Evolutionary conservation across 1,140 invertebrate genomes (phyloP).

Genomic region (Drosophila littoralis): DNA sequence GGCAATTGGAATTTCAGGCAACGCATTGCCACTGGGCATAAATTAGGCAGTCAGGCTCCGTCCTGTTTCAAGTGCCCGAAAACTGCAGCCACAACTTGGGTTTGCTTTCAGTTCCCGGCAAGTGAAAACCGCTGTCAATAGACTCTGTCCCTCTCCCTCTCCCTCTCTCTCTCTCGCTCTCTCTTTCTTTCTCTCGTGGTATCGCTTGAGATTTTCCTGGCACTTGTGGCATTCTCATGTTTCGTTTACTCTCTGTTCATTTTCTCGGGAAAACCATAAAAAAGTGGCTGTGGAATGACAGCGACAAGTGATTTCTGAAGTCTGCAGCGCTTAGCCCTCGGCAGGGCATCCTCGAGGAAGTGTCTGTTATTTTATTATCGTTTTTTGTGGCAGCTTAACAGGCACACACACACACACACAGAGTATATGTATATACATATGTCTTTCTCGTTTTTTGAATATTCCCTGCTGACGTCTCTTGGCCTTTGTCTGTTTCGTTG

Average conservation of each 20-base stretch:
- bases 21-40: slow-evolving; percentile 34
- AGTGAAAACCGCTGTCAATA: slow-evolving; percentile 31
- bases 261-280: slow-evolving; percentile 64
- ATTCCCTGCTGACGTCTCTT: background rate
- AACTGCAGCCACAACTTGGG: slow-evolving; percentile 30
- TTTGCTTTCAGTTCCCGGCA: slow-evolving; percentile 39
- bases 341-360: slow-evolving; percentile 33
- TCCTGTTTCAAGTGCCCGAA: slow-evolving; percentile 56
- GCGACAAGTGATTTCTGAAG: slow-evolving; percentile 64
- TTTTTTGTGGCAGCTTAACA: slow-evolving; percentile 22
- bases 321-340: background rate
- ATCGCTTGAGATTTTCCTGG: slow-evolving; percentile 51
- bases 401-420: slow-evolving; percentile 19
- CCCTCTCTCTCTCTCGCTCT: background rate
- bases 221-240: slow-evolving; percentile 58
- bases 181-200: background rate
- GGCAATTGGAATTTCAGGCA: slow-evolving; percentile 13
- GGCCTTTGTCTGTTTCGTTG: slow-evolving; percentile 43
- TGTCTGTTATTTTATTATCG: slow-evolving; percentile 35
- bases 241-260: slow-evolving; percentile 17
- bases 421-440: background rate
- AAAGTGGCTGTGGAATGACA: slow-evolving; percentile 60
- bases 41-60: slow-evolving; percentile 37
- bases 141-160: background rate
- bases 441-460: background rate